Evolutionary conservation across 2,113 vertebrate species (phyloP).

Genomic region (Puffinus mauretanicus): DNA sequence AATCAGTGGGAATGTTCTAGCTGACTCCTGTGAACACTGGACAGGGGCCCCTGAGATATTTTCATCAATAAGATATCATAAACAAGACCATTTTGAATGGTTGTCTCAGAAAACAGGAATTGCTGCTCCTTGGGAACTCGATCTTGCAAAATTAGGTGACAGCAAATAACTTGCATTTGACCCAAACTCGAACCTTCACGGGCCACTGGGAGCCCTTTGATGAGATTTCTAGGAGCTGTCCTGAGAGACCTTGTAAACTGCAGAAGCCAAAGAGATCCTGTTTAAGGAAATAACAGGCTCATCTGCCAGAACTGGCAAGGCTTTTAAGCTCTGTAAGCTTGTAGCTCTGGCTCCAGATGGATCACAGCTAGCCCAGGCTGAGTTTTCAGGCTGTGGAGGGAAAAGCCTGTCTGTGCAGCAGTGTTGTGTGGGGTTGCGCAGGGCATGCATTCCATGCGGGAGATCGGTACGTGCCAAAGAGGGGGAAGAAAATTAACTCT

Average conservation of each 20-base stretch:
- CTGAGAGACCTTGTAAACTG: background rate
- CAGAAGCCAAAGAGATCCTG: background rate
- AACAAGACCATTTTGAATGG: background rate
- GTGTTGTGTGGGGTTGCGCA: background rate
- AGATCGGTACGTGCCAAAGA: background rate
- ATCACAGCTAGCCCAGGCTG: background rate
- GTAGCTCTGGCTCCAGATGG: background rate
- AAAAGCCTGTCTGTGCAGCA: background rate
- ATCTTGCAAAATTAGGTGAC: background rate
- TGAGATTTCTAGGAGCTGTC: conserved; percentile 5
- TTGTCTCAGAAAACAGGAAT: background rate
- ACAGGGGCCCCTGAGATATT: background rate
- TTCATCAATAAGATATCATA: background rate
- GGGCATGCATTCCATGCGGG: background rate
- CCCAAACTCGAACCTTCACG: background rate
- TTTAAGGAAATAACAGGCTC: conserved; percentile 1
- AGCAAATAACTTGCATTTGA: background rate
- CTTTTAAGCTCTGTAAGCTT: background rate
- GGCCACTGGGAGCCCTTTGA: background rate
- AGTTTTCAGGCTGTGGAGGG: background rate
- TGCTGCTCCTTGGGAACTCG: background rate
- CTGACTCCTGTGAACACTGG: background rate
- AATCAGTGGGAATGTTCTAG: conserved; percentile 16
- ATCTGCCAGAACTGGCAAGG: background rate
- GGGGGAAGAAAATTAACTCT: background rate